Evolutionary conservation across 1,140 invertebrate species (phyloP), one percentile per base, ranked within the genome.

Genomic region (Trachelipus rathkii): DNA sequence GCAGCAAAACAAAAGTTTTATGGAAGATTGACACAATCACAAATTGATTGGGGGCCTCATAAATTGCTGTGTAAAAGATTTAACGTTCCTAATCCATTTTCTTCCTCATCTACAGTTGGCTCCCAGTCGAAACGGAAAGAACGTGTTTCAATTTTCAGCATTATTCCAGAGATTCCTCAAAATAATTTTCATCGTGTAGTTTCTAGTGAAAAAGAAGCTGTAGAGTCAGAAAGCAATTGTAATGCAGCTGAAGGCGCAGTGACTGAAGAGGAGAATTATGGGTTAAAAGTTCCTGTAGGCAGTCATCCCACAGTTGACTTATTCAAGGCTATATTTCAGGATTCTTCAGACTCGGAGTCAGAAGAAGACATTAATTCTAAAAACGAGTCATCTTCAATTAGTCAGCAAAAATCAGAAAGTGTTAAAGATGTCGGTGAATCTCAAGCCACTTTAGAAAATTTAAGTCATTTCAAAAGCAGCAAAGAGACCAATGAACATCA

Each of bases 61-160:
- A 87, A 90, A 73, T 83, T 97, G 15, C 86, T 99, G 0, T 98
- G 94, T 83, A 95, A 95, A 83, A 87, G 96, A 60, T 98, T 98
- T 83, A 99, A 99, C 84, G 91, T 99, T 10, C 92, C 95, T 10
- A 44, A 97, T 85, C 94, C 95, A 0, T 91, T 89, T 73, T 0
- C 66, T 10, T 11, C 6, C 15, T 33, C 15, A 44, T 33, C 50
- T 71, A 43, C 10, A 15, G n/a, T 44, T 72, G 15, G 15, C 60
- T 66, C 21, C 7, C 15, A 66, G 7, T 66, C 21, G 15, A 66
- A 66, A 66, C 15, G 15, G 7, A 66, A n/a, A 7, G 5, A 23
- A 3, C 0, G 7, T 23, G 7, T 44, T 5, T 50, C 19, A 13
- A 23, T 45, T 13, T 21, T 23, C 10, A 11, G 13, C 7, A 11